phyloP scores from a whole-genome alignment of 2,888 invertebrate genomes.

The Monopis laevigella region DNA sequence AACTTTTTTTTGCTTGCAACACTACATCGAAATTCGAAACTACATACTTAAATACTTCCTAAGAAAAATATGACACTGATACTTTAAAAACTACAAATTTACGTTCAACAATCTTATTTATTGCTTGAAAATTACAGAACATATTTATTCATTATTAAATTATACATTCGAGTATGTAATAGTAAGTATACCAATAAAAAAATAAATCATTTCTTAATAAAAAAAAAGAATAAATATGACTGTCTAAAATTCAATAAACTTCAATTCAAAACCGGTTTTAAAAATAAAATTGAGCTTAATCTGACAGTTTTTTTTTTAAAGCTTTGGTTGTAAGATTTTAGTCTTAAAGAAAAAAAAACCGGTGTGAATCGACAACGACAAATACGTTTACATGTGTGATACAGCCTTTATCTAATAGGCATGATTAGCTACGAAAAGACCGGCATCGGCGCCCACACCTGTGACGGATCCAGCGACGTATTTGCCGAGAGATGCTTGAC shows the following conservation, averaged over 20 bases:
- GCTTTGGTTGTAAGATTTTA: background rate
- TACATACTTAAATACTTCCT: no score
- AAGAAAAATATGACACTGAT: no score
- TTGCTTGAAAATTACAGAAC: no score
- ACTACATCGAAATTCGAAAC: no score
- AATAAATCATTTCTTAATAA: background rate
- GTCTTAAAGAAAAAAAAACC: background rate
- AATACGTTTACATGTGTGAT: constrained; percentile 1
- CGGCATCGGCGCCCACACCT: constrained; percentile 87
- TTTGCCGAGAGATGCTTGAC: constrained; percentile 89
- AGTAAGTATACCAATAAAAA: background rate
- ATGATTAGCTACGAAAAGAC: constrained; percentile 95
- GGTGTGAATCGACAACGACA: background rate
- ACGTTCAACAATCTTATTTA: no score
- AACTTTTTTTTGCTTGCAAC: background rate
- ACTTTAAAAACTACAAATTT: no score
- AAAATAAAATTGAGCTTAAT: background rate
- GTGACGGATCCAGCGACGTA: constrained; percentile 87
- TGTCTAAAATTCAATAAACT: background rate
- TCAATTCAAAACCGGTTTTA: background rate
- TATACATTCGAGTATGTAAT: background rate
- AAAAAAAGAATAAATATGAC: background rate
- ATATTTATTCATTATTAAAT: background rate
- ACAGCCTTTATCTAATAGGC: constrained; percentile 67
- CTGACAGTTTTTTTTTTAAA: background rate